Conservation (phyloP, 2,888 invertebrate genomes). For the Epirrhoe tristata region DNA sequence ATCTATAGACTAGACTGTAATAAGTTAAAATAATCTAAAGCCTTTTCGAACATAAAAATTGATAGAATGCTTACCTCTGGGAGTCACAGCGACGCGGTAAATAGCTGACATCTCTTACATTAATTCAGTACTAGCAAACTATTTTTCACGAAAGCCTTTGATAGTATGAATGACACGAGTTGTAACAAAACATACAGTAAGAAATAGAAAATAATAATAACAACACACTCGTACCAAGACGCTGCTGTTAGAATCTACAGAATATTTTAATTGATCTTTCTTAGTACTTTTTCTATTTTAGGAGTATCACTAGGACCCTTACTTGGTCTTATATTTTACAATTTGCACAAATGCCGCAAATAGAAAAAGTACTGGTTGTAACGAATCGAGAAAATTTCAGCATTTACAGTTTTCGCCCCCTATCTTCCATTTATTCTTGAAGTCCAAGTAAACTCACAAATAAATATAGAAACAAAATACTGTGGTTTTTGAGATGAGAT, state of each 20-base stretch:
- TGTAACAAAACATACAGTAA: conserved; percentile 53
- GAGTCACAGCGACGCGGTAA: neutral
- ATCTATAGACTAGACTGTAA: neutral
- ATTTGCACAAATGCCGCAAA: conserved; percentile 36
- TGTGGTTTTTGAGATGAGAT: conserved; percentile 67
- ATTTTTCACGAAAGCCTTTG: conserved; percentile 30
- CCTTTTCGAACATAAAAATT: conserved; percentile 36
- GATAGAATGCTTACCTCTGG: conserved; percentile 35
- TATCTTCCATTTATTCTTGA: conserved; percentile 83
- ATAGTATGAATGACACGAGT: conserved; percentile 61
- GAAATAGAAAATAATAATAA: conserved; percentile 65
- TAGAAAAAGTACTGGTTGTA: conserved; percentile 60
- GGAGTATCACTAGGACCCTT: conserved; percentile 40
- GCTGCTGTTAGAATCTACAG: conserved; percentile 80
- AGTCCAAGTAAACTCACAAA: conserved; percentile 78
- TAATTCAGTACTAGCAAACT: conserved; percentile 4
- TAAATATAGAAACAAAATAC: conserved; percentile 56
- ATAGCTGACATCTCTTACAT: neutral
- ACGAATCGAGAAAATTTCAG: conserved; percentile 60
- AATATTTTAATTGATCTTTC: conserved; percentile 56
- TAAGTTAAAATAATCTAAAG: conserved; percentile 20
- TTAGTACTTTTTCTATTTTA: conserved; percentile 61
- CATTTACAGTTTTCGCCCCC: conserved; percentile 80
- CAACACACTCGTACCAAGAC: conserved; percentile 84
- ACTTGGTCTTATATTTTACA: conserved; percentile 35